These are phyloP conservation scores for Leucopsar rothschildi DNA, from an alignment of 2,113 vertebrate genomes.

Conservation along the genomic window DNA sequence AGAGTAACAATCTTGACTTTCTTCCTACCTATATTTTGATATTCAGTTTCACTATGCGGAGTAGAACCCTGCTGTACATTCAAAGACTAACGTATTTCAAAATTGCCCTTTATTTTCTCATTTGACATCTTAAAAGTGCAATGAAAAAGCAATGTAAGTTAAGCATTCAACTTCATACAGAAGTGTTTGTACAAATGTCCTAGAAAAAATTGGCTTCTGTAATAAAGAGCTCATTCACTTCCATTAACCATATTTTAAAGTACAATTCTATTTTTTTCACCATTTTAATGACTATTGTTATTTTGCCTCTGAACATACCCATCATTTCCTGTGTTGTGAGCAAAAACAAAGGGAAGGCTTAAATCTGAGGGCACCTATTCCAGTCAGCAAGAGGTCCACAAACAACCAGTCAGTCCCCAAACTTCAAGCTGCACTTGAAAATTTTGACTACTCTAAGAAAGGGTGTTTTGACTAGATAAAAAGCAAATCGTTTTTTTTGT, in stretches of 20 bases:
- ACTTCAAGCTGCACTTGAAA: neutral
- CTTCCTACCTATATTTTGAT: neutral
- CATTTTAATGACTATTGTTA: neutral
- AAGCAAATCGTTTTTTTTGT: neutral
- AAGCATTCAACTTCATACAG: neutral
- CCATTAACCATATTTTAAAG: neutral
- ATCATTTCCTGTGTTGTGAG: neutral
- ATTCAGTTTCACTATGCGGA: neutral
- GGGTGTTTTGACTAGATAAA: neutral
- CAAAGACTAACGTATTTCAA: neutral
- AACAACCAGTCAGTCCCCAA: neutral
- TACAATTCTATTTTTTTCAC: neutral
- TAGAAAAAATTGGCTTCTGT: neutral
- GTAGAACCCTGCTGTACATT: neutral
- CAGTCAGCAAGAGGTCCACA: accelerated
- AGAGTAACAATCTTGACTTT: neutral
- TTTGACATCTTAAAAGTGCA: neutral
- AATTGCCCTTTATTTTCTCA: neutral
- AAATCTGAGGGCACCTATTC: neutral
- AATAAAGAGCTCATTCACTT: neutral
- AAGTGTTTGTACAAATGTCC: neutral
- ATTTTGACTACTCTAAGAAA: neutral
- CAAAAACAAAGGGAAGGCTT: neutral
- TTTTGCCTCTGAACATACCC: neutral
- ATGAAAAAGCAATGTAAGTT: neutral